Evolutionary conservation across 1,140 invertebrate genomes (phyloP), one percentile per base, ranked within the genome.

Genomic region (Philopotamus ludificatus): DNA sequence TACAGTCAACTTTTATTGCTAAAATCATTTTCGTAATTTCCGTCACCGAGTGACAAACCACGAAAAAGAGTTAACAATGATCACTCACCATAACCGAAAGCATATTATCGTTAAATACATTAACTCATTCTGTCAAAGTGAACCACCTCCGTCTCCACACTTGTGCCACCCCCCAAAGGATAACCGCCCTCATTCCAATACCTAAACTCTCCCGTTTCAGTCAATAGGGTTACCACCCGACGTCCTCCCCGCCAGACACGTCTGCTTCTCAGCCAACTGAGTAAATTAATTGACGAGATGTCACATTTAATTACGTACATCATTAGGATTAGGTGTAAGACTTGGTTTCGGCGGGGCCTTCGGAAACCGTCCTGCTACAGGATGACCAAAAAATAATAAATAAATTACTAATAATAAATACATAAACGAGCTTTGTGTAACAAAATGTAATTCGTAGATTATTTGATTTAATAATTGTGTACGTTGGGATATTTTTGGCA

Each of bases 281-380:
- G 53, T 70, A 67, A 70, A 70, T 70, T 70, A 70, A 70, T 70
- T 70, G 68, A 70, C 68, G 65, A 65, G 65, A 61, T 67, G 68
- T 70, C 68, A 67, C 65, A 67, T 67, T 65, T 70, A 67, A 70
- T 70, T 70, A 70, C 68, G 65, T 62, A 70, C 68, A 67, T 70
- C 68, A 70, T 70, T 70, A 70, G 68, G 68, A 70, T 70, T 70
- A 70, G 68, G 65, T 63, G 59, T 60, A 65, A 44, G 57, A 68
- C 57, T 49, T 44, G 51, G 57, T 68, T 66, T 66, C 59, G 41
- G 41, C 51, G n/a, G 49, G 15, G 55, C 26, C 44, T 49, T 26
- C 45, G 44, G 18, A 47, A 47, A 47, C 44, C 39, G 20, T 39
- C 34, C 22, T 53, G 49, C 45, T 47, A 63, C 39, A 51, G 59